Percentiles rank a stretch among this genome's conserved stretches.
Evolutionary conservation across 2,113 vertebrate genomes (phyloP).

Genomic region (Drymodes brunneopygia): DNA sequence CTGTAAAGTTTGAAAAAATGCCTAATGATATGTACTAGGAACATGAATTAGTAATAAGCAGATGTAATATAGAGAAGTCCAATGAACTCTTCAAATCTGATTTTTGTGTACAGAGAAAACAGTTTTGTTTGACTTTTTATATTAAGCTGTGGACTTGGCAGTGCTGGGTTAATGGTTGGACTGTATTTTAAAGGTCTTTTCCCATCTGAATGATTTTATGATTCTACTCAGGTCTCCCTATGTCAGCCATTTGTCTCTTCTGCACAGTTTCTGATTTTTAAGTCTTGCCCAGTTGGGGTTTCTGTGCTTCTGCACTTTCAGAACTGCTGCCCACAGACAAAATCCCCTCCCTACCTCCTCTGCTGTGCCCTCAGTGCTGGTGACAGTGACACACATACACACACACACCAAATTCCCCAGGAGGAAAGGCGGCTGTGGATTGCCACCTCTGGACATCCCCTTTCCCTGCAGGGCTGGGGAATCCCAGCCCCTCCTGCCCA

Average conservation of each 20-base stretch:
- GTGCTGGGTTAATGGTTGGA: not conserved
- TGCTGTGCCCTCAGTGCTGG: not conserved
- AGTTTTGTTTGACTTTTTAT: not conserved
- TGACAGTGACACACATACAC: rapidly evolving
- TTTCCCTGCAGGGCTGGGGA: not conserved
- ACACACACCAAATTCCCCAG: rapidly evolving
- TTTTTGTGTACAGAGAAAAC: not conserved
- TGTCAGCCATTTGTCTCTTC: not conserved
- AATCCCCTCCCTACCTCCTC: not conserved
- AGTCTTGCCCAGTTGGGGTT: rapidly evolving
- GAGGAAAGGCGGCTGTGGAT: not conserved
- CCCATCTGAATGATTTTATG: not conserved
- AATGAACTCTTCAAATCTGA: not conserved
- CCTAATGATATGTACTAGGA: not conserved
- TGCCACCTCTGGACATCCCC: no score
- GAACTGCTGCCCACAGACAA: not conserved
- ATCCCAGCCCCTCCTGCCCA: not conserved
- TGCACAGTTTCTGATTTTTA: not conserved
- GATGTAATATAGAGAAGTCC: not conserved
- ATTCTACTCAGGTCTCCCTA: not conserved
- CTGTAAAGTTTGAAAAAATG: not conserved
- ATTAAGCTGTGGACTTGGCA: not conserved
- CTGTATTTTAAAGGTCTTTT: not conserved
- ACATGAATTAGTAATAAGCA: not conserved
- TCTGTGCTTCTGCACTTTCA: not conserved